Evolutionary conservation across 2,113 vertebrate genomes (phyloP).

Genomic region (Gymnarchus niloticus): DNA sequence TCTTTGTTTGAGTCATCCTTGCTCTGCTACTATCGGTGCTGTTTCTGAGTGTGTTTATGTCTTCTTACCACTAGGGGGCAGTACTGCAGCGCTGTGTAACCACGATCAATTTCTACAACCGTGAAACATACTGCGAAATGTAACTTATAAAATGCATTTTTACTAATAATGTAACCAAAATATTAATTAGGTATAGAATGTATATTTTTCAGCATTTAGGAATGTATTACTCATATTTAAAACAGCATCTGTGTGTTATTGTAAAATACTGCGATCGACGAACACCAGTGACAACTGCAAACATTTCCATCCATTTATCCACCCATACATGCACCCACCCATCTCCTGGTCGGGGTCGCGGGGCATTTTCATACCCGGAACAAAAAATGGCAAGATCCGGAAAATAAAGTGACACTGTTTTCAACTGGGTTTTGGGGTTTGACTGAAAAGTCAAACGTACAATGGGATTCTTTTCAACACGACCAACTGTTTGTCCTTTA

Average conservation of each 20-base stretch:
- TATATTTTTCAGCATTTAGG: not conserved
- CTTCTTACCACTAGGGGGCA: constrained; percentile 15
- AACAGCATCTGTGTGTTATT: not conserved
- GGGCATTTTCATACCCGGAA: not conserved
- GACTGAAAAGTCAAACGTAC: not conserved
- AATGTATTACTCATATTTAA: not conserved
- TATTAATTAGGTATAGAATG: not conserved
- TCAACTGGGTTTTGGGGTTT: not conserved
- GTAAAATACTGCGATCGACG: not conserved
- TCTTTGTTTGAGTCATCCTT: not conserved
- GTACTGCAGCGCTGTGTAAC: not conserved
- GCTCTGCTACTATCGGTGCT: not conserved
- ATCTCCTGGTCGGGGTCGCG: too few relatives aligned
- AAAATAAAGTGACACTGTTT: not conserved
- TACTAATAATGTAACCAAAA: not conserved
- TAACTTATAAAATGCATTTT: not conserved
- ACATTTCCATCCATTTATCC: too few relatives aligned
- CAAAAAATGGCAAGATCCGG: not conserved
- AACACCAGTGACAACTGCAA: not conserved
- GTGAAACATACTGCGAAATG: not conserved
- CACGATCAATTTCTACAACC: not conserved
- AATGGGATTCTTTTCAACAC: not conserved
- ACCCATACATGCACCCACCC: too few relatives aligned
- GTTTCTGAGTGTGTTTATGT: not conserved
- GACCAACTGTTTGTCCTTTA: not conserved